phyloP scores from a whole-genome alignment of 1,140 invertebrate genomes.

The Panagrolaimus sp. region DNA sequence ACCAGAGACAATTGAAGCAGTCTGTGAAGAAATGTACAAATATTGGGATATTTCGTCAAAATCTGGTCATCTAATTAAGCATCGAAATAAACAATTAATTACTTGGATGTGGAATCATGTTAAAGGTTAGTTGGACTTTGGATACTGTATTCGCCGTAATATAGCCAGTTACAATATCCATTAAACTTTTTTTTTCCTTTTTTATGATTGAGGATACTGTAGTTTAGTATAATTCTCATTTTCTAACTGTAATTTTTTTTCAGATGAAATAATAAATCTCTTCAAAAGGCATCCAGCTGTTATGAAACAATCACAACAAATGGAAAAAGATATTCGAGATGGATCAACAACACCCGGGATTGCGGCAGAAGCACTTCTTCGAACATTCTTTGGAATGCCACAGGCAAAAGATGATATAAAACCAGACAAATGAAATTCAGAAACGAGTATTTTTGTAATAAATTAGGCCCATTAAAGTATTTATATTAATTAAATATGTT shows the following conservation, averaged over 20 bases:
- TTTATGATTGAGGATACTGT: constrained; percentile 22
- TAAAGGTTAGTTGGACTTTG: constrained; percentile 48
- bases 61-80: constrained; percentile 61
- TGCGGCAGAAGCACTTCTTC: constrained; percentile 64
- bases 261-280: constrained; percentile 53
- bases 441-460: no score
- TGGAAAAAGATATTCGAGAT: constrained; percentile 62
- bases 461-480: no score
- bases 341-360: constrained; percentile 64
- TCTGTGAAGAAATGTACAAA: constrained; percentile 62
- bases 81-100: constrained; percentile 61
- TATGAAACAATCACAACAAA: constrained; percentile 41
- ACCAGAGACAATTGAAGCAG: constrained; percentile 62
- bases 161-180: no score
- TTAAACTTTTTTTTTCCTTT: no score
- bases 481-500: no score
- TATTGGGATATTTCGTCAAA: constrained; percentile 59
- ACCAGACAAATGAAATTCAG: not conserved
- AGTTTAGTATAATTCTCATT: no score
- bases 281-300: constrained; percentile 58
- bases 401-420: not conserved
- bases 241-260: constrained; percentile 34
- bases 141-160: constrained; percentile 62
- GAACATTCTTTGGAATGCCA: constrained; percentile 38
- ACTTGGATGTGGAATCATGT: constrained; percentile 58